These are phyloP conservation scores for Drosophila antonietae DNA, from an alignment of 2,888 invertebrate genomes.

Conservation along the genomic window DNA sequence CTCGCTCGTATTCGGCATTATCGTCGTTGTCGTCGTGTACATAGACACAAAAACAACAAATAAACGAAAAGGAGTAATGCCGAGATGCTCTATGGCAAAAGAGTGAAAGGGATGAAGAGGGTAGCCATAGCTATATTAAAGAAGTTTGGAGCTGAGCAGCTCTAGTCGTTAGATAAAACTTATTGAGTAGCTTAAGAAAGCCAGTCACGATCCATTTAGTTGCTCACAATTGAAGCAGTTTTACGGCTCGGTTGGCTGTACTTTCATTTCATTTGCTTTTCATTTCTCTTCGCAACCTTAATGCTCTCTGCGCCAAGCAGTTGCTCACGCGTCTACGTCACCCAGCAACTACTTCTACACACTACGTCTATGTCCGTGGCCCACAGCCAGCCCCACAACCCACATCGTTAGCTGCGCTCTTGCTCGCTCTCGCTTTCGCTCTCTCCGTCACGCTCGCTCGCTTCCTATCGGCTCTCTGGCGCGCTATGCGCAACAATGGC, in stretches of 20 bases:
- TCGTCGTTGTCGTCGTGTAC: constrained; percentile 19
- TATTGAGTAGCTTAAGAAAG: constrained; percentile 27
- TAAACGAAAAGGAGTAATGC: background rate
- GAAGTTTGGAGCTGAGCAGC: background rate
- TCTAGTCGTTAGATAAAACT: background rate
- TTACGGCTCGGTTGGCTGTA: background rate
- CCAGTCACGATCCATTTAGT: constrained; percentile 27
- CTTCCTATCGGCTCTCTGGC: constrained; percentile 43
- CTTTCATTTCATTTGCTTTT: background rate
- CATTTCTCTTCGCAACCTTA: background rate
- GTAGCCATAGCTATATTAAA: background rate
- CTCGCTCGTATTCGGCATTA: constrained; percentile 22
- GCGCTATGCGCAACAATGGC: constrained; percentile 55
- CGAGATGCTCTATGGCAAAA: background rate
- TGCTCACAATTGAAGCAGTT: constrained; percentile 15
- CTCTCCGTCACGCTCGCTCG: constrained; percentile 38
- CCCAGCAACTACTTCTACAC: constrained; percentile 46
- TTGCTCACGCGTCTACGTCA: constrained; percentile 14
- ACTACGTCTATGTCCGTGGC: constrained; percentile 49
- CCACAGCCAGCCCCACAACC: constrained; percentile 14
- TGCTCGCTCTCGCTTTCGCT: constrained; percentile 35
- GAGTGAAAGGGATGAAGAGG: background rate
- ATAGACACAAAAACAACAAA: constrained; percentile 17
- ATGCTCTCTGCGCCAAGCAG: background rate
- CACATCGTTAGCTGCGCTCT: constrained; percentile 37